phyloP scores from a whole-genome alignment of 2,888 invertebrate species.

The Encarsia formosa region DNA sequence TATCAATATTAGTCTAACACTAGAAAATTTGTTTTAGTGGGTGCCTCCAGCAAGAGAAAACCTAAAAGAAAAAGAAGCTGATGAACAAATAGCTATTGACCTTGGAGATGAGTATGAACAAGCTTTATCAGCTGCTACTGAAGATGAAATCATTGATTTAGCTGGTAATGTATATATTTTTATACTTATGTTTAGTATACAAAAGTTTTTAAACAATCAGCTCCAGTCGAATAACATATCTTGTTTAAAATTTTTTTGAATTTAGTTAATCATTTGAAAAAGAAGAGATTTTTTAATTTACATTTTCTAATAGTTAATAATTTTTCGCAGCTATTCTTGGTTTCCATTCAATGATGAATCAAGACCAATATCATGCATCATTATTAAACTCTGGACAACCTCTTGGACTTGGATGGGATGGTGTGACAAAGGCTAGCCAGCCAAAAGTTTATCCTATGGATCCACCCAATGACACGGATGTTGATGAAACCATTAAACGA shows the following conservation, averaged over 20 bases:
- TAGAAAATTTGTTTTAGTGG: slow-evolving; percentile 62
- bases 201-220: too few species aligned
- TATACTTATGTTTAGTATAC: slow-evolving; percentile 95
- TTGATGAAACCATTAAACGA: slow-evolving; percentile 86
- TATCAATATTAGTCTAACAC: too few species aligned
- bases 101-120: slow-evolving; percentile 91
- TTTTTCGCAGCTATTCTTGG: slow-evolving; percentile 83
- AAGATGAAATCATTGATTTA: slow-evolving; percentile 97
- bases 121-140: slow-evolving; percentile 81
- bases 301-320: too few species aligned
- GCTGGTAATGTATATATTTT: slow-evolving; percentile 62
- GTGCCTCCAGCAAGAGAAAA: slow-evolving; percentile 71
- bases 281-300: background rate
- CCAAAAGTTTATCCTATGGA: slow-evolving; percentile 89
- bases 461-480: slow-evolving; percentile 94
- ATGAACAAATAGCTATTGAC: slow-evolving; percentile 90
- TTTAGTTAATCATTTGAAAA: background rate
- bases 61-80: slow-evolving; percentile 71
- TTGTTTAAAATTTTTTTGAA: too few species aligned
- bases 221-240: too few species aligned
- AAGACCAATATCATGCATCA: slow-evolving; percentile 98
- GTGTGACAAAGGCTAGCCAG: slow-evolving; percentile 90
- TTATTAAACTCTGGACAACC: slow-evolving; percentile 88
- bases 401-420: slow-evolving; percentile 87
- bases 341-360: slow-evolving; percentile 99